A percentile compares a stretch with the other conserved stretches of the same genome.
These are phyloP conservation scores for Vicugna pacos DNA, from an alignment of 2,113 vertebrate genomes.

Conservation along the genomic window DNA sequence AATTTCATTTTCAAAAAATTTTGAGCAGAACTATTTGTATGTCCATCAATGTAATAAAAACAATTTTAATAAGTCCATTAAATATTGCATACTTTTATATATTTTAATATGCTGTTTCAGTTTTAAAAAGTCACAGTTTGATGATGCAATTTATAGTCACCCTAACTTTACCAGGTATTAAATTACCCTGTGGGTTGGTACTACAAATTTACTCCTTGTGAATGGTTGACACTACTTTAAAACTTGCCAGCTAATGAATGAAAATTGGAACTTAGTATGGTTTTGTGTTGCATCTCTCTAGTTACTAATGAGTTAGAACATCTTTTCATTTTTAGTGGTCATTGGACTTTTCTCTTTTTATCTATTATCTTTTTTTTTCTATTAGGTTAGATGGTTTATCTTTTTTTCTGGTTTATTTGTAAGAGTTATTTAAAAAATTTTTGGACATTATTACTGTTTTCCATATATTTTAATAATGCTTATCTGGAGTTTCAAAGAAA, in stretches of 20 bases:
- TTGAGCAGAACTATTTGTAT: background rate
- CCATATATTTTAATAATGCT: background rate
- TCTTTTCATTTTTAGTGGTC: background rate
- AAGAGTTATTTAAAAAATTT: background rate
- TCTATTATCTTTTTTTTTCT: background rate
- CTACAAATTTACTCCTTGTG: background rate
- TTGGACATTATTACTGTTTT: background rate
- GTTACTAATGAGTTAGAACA: background rate
- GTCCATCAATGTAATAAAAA: background rate
- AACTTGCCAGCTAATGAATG: background rate
- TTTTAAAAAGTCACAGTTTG: background rate
- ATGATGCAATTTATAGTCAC: background rate
- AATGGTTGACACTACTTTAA: background rate
- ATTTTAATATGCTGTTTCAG: background rate
- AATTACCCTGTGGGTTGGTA: background rate
- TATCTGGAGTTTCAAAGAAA: background rate
- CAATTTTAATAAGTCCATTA: background rate
- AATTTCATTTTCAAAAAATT: conserved; percentile 5
- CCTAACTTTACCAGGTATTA: background rate
- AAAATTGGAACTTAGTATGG: background rate
- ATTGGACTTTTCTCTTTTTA: background rate
- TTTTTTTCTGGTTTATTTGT: background rate
- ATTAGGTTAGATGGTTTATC: background rate
- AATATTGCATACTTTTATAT: background rate
- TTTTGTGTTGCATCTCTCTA: background rate